Evolutionary conservation across 2,797 vertebrate species (phyloP).

Genomic region (Neosilurus mollespiculum): DNA sequence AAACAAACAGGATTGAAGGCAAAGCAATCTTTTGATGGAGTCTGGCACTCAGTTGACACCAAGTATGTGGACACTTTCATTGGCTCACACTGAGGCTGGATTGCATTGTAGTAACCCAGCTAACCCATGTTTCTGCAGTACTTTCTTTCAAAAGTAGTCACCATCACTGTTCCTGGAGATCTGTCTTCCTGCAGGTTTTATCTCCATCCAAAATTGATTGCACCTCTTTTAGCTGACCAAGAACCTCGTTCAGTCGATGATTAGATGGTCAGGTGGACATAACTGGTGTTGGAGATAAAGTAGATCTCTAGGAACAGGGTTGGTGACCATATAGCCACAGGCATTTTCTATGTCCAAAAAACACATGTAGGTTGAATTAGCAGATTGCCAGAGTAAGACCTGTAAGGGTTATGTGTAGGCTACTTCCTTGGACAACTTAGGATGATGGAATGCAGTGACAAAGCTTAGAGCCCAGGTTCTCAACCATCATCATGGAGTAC

Average conservation of each 20-base stretch:
- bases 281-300: no score
- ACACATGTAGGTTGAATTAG: neutral
- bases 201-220: no score
- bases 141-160: no score
- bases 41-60: neutral
- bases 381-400: neutral
- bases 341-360: neutral
- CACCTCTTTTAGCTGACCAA: no score
- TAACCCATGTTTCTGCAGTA: neutral
- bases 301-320: no score
- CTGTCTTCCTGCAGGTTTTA: no score
- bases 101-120: neutral
- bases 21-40: neutral
- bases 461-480: neutral
- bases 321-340: neutral
- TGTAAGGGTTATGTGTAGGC: neutral
- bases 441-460: neutral
- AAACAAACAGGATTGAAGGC: neutral
- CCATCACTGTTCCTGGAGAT: no score
- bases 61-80: neutral
- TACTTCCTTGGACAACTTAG: neutral
- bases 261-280: no score
- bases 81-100: neutral
- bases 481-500: neutral
- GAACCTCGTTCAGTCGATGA: no score